These are phyloP conservation scores for Platycnemis pennipes DNA, from an alignment of 2,888 invertebrate species.

Conservation along the genomic window DNA sequence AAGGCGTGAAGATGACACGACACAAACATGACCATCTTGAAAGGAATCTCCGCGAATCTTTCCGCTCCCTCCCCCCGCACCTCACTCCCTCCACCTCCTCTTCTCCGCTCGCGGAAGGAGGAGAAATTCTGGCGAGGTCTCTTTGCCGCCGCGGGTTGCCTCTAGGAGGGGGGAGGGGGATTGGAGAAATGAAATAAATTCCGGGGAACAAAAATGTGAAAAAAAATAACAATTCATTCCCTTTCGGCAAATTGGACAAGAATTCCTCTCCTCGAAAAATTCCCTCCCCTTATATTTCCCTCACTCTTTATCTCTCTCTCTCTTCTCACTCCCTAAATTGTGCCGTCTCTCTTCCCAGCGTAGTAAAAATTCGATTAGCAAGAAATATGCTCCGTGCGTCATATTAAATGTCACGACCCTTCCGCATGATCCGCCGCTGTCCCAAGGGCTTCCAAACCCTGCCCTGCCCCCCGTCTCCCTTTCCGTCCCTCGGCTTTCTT, in stretches of 20 bases:
- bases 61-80: background rate
- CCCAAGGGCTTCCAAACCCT: background rate
- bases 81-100: background rate
- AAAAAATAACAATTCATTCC: background rate
- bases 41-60: background rate
- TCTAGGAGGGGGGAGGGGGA: background rate
- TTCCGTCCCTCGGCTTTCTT: background rate
- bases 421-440: conserved; percentile 29
- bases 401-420: conserved; percentile 58
- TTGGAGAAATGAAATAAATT: too few species aligned
- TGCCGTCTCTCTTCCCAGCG: background rate
- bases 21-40: background rate
- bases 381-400: conserved; percentile 23
- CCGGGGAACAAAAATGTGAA: too few species aligned
- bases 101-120: background rate
- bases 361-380: conserved; percentile 14
- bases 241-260: background rate
- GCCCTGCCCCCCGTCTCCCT: background rate
- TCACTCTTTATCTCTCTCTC: background rate
- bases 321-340: background rate
- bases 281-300: background rate
- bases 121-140: too few species aligned
- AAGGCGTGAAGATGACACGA: conserved; percentile 25
- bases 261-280: background rate
- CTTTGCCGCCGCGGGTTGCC: background rate